phyloP scores from a whole-genome alignment of 1,140 invertebrate genomes.

The Triops longicaudatus region DNA sequence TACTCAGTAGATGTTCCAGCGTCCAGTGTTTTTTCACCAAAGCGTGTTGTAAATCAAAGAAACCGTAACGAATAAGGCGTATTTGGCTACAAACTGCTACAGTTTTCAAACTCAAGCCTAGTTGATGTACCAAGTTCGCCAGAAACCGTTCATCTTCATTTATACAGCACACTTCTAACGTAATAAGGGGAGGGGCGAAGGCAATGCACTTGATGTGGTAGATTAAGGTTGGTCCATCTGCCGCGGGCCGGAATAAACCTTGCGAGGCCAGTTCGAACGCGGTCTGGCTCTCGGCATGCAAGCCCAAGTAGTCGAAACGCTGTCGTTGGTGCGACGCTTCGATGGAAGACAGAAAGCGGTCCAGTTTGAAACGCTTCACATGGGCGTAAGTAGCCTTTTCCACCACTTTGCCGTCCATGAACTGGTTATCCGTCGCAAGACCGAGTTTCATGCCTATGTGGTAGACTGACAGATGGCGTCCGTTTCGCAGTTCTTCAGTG shows the following conservation, averaged over 20 bases:
- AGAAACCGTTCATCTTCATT: constrained; percentile 73
- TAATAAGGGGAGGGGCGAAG: constrained; percentile 73
- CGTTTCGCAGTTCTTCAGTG: constrained; percentile 46
- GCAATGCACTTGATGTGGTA: constrained; percentile 79
- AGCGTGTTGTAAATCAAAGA: constrained; percentile 66
- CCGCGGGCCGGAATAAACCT: constrained; percentile 64
- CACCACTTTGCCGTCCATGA: constrained; percentile 58
- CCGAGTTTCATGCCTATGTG: constrained; percentile 70
- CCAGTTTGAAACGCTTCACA: constrained; percentile 54
- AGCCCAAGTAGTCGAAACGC: constrained; percentile 67
- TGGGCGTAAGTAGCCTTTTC: constrained; percentile 62
- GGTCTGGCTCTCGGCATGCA: constrained; percentile 71
- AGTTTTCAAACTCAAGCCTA: constrained; percentile 66
- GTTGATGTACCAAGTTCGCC: constrained; percentile 60
- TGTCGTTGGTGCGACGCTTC: constrained; percentile 71
- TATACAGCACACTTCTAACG: constrained; percentile 77
- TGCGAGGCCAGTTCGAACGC: constrained; percentile 76
- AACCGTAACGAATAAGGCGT: constrained; percentile 69
- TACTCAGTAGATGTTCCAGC: constrained; percentile 60
- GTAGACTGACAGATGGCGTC: constrained; percentile 55
- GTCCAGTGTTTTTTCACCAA: constrained; percentile 76
- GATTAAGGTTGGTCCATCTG: constrained; percentile 60
- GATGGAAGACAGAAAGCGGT: constrained; percentile 60
- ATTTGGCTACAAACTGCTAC: constrained; percentile 69
- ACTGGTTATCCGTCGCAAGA: constrained; percentile 63